Conservation (phyloP, 2,113 vertebrate species). For the Tichodroma muraria region DNA sequence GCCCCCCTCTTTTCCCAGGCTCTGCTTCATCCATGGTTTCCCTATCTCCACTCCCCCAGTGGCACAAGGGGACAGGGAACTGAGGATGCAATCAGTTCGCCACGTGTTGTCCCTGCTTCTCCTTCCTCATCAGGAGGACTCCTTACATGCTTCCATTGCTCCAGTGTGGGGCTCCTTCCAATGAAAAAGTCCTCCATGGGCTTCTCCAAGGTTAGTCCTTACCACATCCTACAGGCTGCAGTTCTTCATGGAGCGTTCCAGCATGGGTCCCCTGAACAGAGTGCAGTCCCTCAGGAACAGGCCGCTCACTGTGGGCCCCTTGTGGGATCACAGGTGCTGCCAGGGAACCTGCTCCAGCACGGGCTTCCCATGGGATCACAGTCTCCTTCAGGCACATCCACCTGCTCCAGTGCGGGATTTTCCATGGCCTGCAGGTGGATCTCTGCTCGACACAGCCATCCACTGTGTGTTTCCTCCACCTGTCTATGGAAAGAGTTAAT, state of each 20-base stretch:
- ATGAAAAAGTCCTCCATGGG: background rate
- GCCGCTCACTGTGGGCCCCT: background rate
- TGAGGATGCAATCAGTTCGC: background rate
- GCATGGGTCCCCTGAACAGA: fast-evolving
- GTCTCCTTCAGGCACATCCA: background rate
- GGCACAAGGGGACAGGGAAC: fast-evolving
- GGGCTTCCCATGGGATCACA: background rate
- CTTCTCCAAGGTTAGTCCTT: background rate
- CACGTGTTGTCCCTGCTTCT: background rate
- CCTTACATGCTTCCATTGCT: background rate
- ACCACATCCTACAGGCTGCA: background rate
- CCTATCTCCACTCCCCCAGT: fast-evolving
- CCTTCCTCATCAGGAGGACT: background rate
- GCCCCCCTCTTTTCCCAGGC: background rate
- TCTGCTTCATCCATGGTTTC: background rate
- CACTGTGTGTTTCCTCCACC: background rate
- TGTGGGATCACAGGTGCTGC: background rate
- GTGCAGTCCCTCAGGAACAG: background rate
- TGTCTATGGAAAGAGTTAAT: background rate
- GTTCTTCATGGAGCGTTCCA: background rate
- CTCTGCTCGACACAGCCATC: background rate
- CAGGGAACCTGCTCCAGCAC: background rate
- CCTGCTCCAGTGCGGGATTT: background rate
- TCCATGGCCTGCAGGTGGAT: fast-evolving
- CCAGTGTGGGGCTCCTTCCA: background rate